Base-by-base conservation (phyloP, 2,113 vertebrate species). In the Tringa solitaria region DNA sequence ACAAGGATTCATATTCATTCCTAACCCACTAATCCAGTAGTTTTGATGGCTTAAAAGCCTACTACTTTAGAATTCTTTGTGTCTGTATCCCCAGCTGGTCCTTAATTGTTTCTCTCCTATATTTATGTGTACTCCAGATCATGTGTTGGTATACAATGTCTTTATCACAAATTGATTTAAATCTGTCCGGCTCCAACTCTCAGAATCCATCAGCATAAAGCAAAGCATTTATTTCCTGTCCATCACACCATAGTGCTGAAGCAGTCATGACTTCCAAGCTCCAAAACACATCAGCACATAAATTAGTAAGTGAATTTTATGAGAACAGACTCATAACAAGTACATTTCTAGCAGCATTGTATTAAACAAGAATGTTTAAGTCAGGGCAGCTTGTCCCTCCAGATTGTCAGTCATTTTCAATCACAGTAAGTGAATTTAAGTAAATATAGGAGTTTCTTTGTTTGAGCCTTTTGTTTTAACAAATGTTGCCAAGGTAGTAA, bases 151-250 rank as follows among this genome's bases (percentile, higher is more conserved):
- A 93, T 59, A 85, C 92, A 81, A 61, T 86, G 57, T 84, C 61
- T 92, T 93, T 94, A 90, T 95, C 81, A 76, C 39, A 85, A 95
- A 85, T 95, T 94, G 84, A 96, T 96, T 95, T 95, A 97, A 95
- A 84, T 56, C 90, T 95, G 87, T 95, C 84, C n/a, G 27, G 64
- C 86, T 95, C 92, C 89, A 92, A 77, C 81, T 78, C 85, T 84
- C 84, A 56, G 84, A 95, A 92, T 95, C 92, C 88, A 93, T 94
- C 95, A 84, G 61, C 86, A 79, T 87, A 95, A 97, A 95, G 18
- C 54, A 93, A 95, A 96, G 73, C 59, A 75, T 90, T 93, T 94
- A 69, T 95, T 79, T 93, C 75, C 43, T 87, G 85, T 94, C 81
- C 87, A 72, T 95, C 72, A 96, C 80, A 63, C 2, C 0, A 51